Evolutionary conservation across 2,797 vertebrate species (phyloP), one percentile per base, ranked within the genome.

Genomic region (Betta splendens): DNA sequence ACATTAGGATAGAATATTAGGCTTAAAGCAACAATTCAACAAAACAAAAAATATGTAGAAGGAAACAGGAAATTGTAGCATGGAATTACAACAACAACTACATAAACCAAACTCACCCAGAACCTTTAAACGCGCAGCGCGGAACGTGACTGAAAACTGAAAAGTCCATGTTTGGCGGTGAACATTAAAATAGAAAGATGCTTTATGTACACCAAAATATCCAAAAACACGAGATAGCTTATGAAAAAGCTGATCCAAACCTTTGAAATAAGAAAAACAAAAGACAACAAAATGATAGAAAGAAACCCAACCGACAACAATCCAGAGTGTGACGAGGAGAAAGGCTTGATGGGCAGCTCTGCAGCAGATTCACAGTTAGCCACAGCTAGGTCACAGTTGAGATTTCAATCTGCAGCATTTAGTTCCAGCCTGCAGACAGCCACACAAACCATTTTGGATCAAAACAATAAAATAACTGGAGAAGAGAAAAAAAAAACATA

Each of bases 341-440:
- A 75, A 87, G 81, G 85, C 88, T 89, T 80, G 88, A 86, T 63
- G 85, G 89, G 89, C 90, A 91, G 89, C 85, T 85, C 90, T 84
- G 89, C 89, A 87, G 89, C 82, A 90, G 89, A 90, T 93, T 93
- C 92, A 93, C 92, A 93, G 92, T 93, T 92, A 90, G 84, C 88
- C 82, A 89, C 88, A 90, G 89, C 73, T 87, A 85, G 84, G 88
- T 93, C 91, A 93, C 91, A 93, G 92, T 92, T 85, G 85, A 92
- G 88, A 91, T 89, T 88, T 91, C 84, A 87, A 90, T 92, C 91
- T 87, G 88, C 86, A 91, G 90, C 86, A 59, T 90, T 87, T 89
- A 83, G 89, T 89, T 91, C 84, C 85, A 88, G 87, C 61, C 81
- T 78, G 83, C 87, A 87, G 75, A 88, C 77, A 83, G 87, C 90